Evolutionary conservation across 1,140 invertebrate genomes (phyloP).

Genomic region (Leptoteleia sp.): DNA sequence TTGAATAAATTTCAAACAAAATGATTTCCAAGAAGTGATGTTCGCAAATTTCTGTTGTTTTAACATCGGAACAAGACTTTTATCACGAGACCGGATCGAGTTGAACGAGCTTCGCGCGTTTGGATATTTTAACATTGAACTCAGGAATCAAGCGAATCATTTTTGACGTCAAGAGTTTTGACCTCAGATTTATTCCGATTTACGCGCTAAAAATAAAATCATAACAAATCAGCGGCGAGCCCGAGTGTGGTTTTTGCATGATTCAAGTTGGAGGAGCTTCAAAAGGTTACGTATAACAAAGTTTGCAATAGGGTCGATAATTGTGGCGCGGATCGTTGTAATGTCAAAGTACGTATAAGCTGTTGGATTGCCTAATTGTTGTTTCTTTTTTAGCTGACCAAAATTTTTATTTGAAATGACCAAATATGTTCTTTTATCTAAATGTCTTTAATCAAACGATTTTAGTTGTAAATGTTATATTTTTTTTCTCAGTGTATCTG

Average conservation of each 20-base stretch:
- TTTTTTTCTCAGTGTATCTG: too few relatives aligned
- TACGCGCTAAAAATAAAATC: constrained; percentile 30
- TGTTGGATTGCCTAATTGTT: constrained; percentile 29
- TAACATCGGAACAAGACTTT: background rate
- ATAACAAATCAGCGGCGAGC: constrained; percentile 15
- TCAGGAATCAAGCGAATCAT: constrained; percentile 16
- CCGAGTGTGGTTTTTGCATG: constrained; percentile 2
- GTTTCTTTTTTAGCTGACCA: too few relatives aligned
- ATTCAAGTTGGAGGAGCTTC: constrained; percentile 10
- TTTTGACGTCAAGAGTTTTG: constrained; percentile 27
- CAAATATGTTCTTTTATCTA: too few relatives aligned
- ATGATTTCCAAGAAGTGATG: background rate
- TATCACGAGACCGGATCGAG: constrained; percentile 3
- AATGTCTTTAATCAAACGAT: too few relatives aligned
- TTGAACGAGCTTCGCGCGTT: constrained; percentile 22
- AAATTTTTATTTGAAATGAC: too few relatives aligned
- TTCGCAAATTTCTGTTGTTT: background rate
- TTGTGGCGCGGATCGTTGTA: constrained; percentile 13
- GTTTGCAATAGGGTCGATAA: constrained; percentile 32
- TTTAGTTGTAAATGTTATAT: too few relatives aligned
- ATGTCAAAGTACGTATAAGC: constrained; percentile 5
- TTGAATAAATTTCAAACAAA: too few relatives aligned
- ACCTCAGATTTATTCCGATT: constrained; percentile 35
- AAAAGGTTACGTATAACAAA: constrained; percentile 37
- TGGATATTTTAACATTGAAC: constrained; percentile 33